Evolutionary conservation across 2,797 vertebrate species (phyloP).

Genomic region (Typhlichthys subterraneus): DNA sequence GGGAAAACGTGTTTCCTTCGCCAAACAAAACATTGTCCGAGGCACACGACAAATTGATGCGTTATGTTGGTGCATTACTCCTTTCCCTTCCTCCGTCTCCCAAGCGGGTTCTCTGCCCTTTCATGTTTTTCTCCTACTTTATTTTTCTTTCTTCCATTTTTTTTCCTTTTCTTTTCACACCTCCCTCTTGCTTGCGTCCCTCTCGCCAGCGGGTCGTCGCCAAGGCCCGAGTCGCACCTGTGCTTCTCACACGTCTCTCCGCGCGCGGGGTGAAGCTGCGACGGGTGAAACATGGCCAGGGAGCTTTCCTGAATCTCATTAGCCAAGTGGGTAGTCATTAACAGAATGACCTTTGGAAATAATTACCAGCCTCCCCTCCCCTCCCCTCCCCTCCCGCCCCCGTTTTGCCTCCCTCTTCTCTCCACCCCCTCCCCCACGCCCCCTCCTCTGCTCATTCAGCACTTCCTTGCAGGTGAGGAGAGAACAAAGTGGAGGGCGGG

Average conservation of each 20-base stretch:
- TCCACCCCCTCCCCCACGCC: constrained; percentile 58
- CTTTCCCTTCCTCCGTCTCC: constrained; percentile 17
- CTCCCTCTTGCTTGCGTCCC: constrained; percentile 16
- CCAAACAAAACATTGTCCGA: constrained; percentile 25
- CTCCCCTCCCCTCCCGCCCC: constrained; percentile 52
- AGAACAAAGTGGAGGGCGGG: constrained; percentile 42
- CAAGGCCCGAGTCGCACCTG: constrained; percentile 74
- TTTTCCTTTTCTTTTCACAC: not conserved
- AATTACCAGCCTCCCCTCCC: constrained; percentile 88
- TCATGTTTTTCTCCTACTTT: constrained; percentile 38
- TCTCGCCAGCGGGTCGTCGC: constrained; percentile 60
- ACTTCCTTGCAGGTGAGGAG: constrained; percentile 68
- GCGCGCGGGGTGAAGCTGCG: constrained; percentile 77
- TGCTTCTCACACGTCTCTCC: constrained; percentile 72
- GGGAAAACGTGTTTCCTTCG: constrained; percentile 23
- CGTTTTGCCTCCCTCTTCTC: constrained; percentile 64
- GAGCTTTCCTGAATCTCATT: constrained; percentile 95
- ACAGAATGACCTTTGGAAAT: constrained; percentile 98
- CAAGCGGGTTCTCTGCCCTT: constrained; percentile 30
- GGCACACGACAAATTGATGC: constrained; percentile 37
- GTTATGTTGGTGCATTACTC: constrained; percentile 23
- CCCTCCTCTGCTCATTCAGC: constrained; percentile 72
- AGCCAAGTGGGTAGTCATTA: constrained; percentile 96
- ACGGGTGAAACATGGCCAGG: constrained; percentile 78
- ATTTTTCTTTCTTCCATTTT: constrained; percentile 32